Conservation (phyloP, 2,888 invertebrate genomes). For the Meganola albula region DNA sequence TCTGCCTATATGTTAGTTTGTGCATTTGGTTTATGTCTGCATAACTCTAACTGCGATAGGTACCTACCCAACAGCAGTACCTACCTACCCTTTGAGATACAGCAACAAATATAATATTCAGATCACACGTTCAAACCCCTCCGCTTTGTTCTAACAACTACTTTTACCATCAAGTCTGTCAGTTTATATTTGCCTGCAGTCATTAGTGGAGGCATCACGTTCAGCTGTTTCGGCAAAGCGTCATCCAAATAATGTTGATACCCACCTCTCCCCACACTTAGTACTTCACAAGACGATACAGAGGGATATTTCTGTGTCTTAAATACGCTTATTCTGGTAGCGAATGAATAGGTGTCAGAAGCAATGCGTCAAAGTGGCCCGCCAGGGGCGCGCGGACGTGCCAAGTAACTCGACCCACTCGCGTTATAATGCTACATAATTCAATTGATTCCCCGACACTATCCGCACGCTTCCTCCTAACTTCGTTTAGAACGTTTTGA, state of each 20-base stretch:
- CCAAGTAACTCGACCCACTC: slow-evolving; percentile 66
- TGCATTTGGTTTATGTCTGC: no score
- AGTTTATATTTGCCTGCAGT: slow-evolving; percentile 72
- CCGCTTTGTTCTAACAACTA: slow-evolving; percentile 61
- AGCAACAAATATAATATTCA: slow-evolving; percentile 57
- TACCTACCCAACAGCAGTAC: no score
- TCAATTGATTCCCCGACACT: slow-evolving; percentile 76
- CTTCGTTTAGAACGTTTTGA: slow-evolving; percentile 75
- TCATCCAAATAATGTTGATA: slow-evolving; percentile 12
- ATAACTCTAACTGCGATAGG: no score
- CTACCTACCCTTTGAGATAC: no score
- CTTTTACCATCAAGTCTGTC: slow-evolving; percentile 63
- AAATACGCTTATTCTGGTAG: slow-evolving; percentile 32
- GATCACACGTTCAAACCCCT: slow-evolving; percentile 59
- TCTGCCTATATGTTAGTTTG: no score
- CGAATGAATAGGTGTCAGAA: slow-evolving; percentile 68
- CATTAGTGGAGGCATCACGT: slow-evolving; percentile 52
- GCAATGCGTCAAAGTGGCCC: slow-evolving; percentile 61
- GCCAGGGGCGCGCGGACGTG: slow-evolving; percentile 55
- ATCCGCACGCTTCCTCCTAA: slow-evolving; percentile 72
- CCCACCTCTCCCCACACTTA: slow-evolving; percentile 28
- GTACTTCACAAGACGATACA: slow-evolving; percentile 19
- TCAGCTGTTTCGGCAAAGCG: slow-evolving; percentile 38
- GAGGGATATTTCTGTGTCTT: slow-evolving; percentile 26
- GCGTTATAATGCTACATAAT: slow-evolving; percentile 73